These are phyloP conservation scores for Tragelaphus scriptus DNA, from an alignment of 2,113 vertebrate genomes.

Conservation along the genomic window DNA sequence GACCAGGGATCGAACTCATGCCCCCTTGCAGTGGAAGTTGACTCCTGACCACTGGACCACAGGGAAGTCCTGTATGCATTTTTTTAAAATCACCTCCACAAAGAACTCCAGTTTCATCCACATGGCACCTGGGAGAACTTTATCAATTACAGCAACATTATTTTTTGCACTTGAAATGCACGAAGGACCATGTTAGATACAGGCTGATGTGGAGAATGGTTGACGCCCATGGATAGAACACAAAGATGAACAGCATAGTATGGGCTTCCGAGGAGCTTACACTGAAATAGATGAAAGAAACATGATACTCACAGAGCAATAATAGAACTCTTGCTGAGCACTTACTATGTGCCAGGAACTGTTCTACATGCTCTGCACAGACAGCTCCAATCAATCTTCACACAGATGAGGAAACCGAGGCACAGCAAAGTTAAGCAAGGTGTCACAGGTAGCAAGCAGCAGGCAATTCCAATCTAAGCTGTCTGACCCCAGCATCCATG, in stretches of 20 bases:
- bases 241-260: neutral
- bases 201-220: neutral
- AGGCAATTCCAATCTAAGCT: neutral
- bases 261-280: neutral
- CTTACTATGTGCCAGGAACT: neutral
- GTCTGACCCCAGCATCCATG: neutral
- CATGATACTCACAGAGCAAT: neutral
- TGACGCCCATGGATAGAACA: neutral
- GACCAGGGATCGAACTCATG: neutral
- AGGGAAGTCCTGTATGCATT: neutral
- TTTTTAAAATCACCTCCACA: neutral
- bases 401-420: neutral
- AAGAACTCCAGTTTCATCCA: neutral
- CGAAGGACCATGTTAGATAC: neutral
- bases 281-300: neutral
- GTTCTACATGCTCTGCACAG: neutral
- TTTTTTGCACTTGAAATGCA: neutral
- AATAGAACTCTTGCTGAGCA: neutral
- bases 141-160: neutral
- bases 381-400: neutral
- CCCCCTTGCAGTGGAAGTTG: neutral
- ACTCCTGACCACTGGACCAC: neutral
- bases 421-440: neutral
- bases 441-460: neutral
- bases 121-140: neutral